Conservation (phyloP, 2,797 vertebrate genomes). For the Paramormyrops hopkinsi region DNA sequence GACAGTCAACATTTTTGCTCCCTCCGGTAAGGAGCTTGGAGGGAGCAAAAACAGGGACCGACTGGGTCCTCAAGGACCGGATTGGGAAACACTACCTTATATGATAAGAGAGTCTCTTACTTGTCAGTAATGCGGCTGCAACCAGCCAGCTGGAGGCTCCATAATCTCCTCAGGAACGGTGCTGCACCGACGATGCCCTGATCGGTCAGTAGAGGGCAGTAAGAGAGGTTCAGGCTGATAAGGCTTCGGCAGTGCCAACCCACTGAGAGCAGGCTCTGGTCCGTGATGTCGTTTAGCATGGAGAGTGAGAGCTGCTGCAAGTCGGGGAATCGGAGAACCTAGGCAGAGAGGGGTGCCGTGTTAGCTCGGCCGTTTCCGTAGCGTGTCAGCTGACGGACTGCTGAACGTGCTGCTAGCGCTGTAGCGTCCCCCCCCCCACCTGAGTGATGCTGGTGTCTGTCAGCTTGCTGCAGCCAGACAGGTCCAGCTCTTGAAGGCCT, state of each 20-base stretch:
- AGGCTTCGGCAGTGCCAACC: conserved; percentile 67
- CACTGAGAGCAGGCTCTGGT: conserved; percentile 61
- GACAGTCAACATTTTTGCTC: not conserved
- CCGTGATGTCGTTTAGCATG: conserved; percentile 65
- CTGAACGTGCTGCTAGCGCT: not conserved
- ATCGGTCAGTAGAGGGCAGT: conserved; percentile 67
- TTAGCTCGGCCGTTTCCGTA: too few relatives aligned
- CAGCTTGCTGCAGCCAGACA: conserved; percentile 71
- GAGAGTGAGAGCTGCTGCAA: conserved; percentile 68
- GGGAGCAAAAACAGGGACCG: not conserved
- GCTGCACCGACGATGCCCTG: conserved; percentile 58
- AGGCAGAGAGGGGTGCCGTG: not conserved
- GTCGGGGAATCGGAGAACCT: conserved; percentile 69
- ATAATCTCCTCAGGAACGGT: conserved; percentile 57
- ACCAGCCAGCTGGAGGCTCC: conserved; percentile 68
- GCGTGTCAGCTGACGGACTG: not conserved
- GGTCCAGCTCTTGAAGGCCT: conserved; percentile 68
- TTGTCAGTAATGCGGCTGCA: conserved; percentile 68
- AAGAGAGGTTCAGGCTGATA: conserved; percentile 62
- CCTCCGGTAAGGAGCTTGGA: not conserved
- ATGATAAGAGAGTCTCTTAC: conserved; percentile 42
- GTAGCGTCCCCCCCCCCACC: conserved; percentile 43
- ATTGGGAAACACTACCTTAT: not conserved
- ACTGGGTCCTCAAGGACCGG: not conserved
- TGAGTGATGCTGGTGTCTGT: conserved; percentile 73